These are phyloP conservation scores for Balanococcus diminutus DNA, from an alignment of 2,888 invertebrate genomes.

Conservation along the genomic window DNA sequence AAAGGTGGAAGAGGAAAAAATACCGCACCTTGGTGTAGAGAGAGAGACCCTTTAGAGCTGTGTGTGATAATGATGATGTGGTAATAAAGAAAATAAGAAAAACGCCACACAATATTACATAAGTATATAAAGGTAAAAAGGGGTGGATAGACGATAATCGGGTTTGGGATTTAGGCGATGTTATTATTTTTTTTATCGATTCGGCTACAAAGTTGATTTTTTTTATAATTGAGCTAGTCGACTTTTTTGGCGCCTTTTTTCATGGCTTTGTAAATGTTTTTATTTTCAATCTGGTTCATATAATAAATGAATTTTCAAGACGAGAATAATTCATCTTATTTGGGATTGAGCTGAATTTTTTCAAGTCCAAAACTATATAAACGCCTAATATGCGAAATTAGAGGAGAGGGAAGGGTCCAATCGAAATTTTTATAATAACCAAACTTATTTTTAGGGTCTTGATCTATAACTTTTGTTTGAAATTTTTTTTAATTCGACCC, in stretches of 20 bases:
- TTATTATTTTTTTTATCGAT: conserved; percentile 1
- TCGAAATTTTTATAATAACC: no score
- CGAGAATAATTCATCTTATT: not conserved
- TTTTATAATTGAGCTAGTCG: not conserved
- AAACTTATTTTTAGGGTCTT: no score
- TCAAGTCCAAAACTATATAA: no score
- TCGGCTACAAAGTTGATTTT: not conserved
- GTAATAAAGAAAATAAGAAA: not conserved
- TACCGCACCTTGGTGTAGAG: no score
- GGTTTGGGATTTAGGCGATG: conserved; percentile 5
- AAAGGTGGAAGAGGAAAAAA: not conserved
- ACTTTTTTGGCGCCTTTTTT: conserved; percentile 17
- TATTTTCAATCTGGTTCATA: not conserved
- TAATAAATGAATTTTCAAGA: no score
- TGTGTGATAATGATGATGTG: not conserved
- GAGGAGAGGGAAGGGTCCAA: no score
- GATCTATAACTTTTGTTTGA: no score
- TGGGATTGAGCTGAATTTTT: not conserved
- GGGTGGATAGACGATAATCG: not conserved
- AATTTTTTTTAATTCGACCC: no score
- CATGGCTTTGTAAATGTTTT: not conserved
- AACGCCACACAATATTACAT: not conserved
- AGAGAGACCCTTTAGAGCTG: not conserved
- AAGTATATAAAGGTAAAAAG: no score
- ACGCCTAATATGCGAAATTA: no score